Percentiles rank a stretch among this genome's conserved stretches.
phyloP scores from a whole-genome alignment of 2,113 vertebrate genomes.

The Calyptomena viridis region DNA sequence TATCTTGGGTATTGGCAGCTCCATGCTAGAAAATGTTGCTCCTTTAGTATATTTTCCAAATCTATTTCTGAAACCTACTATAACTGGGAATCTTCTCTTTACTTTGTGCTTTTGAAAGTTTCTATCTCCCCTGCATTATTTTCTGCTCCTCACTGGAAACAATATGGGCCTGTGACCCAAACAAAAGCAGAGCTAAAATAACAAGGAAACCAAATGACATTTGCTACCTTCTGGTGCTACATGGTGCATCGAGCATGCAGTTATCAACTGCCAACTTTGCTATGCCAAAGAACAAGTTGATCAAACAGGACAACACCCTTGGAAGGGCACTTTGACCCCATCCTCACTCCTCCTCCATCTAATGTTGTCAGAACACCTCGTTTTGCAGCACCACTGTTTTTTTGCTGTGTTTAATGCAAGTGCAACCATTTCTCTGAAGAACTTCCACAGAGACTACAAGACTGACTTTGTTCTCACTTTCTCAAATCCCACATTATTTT shows the following conservation, averaged over 20 bases:
- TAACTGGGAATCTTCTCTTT: neutral
- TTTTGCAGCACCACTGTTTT: neutral
- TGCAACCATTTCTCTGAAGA: neutral
- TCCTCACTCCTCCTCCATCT: neutral
- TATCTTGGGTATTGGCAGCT: neutral
- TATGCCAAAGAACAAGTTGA: neutral
- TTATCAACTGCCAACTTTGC: neutral
- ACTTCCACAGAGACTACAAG: neutral
- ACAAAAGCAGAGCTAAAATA: neutral
- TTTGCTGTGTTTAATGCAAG: neutral
- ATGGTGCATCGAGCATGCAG: accelerated
- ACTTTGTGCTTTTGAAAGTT: neutral
- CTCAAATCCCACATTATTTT: neutral
- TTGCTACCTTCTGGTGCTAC: accelerated
- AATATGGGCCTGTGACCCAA: neutral
- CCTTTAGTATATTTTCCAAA: neutral
- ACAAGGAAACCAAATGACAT: neutral
- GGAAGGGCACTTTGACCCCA: accelerated
- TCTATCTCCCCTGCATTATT: neutral
- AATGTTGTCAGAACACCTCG: neutral
- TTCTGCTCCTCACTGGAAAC: neutral
- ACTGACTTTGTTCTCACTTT: neutral
- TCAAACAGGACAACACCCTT: neutral
- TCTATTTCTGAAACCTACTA: neutral
- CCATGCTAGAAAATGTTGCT: neutral